These are phyloP conservation scores for Chrysolina americana DNA, from an alignment of 2,888 invertebrate genomes.

Conservation along the genomic window DNA sequence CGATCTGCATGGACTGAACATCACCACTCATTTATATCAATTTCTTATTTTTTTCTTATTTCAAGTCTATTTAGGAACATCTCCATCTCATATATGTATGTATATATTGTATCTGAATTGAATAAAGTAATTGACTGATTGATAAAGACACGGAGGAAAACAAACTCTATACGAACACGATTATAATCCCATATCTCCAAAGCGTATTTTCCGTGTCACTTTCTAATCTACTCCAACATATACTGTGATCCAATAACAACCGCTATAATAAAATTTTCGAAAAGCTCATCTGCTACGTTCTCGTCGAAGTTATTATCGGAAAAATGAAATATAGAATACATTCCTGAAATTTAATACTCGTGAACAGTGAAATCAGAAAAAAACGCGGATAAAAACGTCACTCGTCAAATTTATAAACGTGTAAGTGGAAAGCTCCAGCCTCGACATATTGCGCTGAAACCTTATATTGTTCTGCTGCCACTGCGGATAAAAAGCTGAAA, in stretches of 20 bases:
- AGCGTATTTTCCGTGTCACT: neutral
- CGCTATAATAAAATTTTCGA: slow-evolving; percentile 6
- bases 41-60: too few species aligned
- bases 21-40: too few species aligned
- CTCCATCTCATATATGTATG: too few species aligned
- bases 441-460: slow-evolving; percentile 1
- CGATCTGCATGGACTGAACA: too few species aligned
- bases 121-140: too few species aligned
- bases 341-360: neutral
- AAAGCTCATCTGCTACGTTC: slow-evolving; percentile 1
- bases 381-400: slow-evolving; percentile 5
- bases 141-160: neutral
- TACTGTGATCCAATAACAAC: slow-evolving; percentile 5
- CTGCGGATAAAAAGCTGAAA: slow-evolving; percentile 9
- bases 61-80: too few species aligned
- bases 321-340: slow-evolving; percentile 14
- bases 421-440: neutral
- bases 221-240: slow-evolving; percentile 12
- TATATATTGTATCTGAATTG: too few species aligned
- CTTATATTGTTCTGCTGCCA: slow-evolving; percentile 7
- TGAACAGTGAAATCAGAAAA: slow-evolving; percentile 8
- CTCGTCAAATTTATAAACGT: slow-evolving; percentile 11
- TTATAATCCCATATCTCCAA: neutral
- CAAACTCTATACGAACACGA: neutral
- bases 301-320: neutral